Conservation (phyloP, 2,888 invertebrate species). For the Phaonia tiefii region DNA sequence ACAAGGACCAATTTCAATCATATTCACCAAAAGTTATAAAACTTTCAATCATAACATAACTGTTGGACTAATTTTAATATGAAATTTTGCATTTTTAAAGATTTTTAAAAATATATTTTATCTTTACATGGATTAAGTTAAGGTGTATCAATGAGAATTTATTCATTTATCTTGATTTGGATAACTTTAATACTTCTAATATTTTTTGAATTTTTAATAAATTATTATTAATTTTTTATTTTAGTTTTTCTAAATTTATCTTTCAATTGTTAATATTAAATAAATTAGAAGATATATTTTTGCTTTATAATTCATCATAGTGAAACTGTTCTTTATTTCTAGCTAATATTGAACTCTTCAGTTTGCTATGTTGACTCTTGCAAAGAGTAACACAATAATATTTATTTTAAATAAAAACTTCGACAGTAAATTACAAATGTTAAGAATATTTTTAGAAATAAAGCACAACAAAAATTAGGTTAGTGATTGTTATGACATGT, state of each 20-base stretch:
- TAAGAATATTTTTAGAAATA: conserved; percentile 39
- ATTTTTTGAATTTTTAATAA: not conserved
- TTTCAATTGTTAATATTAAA: not conserved
- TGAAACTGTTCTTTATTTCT: not conserved
- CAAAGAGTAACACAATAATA: conserved; percentile 41
- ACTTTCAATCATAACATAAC: no score
- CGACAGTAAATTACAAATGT: conserved; percentile 43
- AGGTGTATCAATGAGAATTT: no score
- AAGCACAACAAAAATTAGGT: conserved; percentile 66
- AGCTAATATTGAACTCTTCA: not conserved
- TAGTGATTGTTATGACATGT: conserved; percentile 63
- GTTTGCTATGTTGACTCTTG: conserved; percentile 44
- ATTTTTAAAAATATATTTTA: no score
- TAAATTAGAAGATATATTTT: conserved; percentile 13
- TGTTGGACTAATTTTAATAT: no score
- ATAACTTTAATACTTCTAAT: no score
- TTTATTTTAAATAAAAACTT: conserved; percentile 23
- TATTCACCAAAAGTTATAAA: not conserved
- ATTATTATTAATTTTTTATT: no score
- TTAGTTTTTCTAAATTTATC: no score
- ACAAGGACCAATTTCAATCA: conserved; percentile 8
- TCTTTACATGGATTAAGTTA: no score
- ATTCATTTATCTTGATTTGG: no score
- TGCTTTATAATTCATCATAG: no score
- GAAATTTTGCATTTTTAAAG: no score